Evolutionary conservation across 2,888 invertebrate species (phyloP), one percentile per base, ranked within the genome.

Genomic region (Agrilus biguttatus): DNA sequence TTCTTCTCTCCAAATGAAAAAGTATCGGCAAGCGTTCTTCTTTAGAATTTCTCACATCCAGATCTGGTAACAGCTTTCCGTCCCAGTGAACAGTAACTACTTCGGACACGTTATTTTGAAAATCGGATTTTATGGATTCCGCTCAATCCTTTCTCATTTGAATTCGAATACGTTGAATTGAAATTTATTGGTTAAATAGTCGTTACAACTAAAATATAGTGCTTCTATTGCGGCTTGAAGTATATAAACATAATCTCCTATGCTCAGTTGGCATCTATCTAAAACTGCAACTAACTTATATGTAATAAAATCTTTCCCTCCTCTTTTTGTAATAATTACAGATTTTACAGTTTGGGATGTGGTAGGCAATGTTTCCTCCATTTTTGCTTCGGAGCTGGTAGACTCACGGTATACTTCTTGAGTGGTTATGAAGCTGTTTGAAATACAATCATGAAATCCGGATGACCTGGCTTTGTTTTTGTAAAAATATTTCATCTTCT

Each of bases 41-140:
- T 49, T 48, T 51, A 14, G 46, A 46, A 44, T 39, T 53, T 33
- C 47, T 40, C 13, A 44, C 45, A 41, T 49, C 51, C 33, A 56
- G 39, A 40, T 38, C 56, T 37, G 55, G 55, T 44, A 58, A 58
- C 32, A 58, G 41, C 54, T 60, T 60, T 8, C 58, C 53, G 49
- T 58, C 56, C 55, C 55, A 59, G 40, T 58, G 55, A 44, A 58
- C 48, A 23, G 53, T 56, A 5, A 59, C 55, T 32, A 45, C 37
- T 13, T 56, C 56, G 17, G 56, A 53, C 40, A 58, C 40, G 21
- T 56, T 45, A 41, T 58, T 57, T 47, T 59, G 52, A 45, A 59
- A 58, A 51, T 57, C 50, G 12, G 38, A 1, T 53, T 59, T 56
- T 51, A 58, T 60, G 14, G 52, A 36, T 52, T 53, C 50, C 32